Percentiles rank a stretch among this genome's conserved stretches.
Conservation (phyloP, 2,113 vertebrate species). For the Cynopterus brachyotis region DNA sequence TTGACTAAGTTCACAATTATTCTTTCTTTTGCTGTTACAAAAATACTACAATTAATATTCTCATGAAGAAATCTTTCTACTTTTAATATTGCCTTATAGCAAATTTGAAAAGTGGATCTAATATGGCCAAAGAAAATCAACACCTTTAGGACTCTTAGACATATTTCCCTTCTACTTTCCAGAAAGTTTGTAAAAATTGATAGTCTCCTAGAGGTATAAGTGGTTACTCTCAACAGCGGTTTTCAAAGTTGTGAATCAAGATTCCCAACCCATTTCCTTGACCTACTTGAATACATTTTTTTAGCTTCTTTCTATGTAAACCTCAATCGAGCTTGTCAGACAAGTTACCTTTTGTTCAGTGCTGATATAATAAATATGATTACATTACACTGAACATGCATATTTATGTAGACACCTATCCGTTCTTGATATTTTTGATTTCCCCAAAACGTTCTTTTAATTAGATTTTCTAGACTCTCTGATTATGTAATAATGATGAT, state of each 20-base stretch:
- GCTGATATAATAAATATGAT: neutral
- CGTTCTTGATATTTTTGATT: neutral
- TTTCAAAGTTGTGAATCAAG: neutral
- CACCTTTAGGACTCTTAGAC: neutral
- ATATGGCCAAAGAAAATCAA: neutral
- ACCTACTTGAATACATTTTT: neutral
- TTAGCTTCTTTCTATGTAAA: neutral
- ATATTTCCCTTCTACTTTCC: neutral
- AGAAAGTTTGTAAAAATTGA: neutral
- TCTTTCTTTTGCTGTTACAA: neutral
- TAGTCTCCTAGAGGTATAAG: neutral
- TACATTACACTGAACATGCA: neutral
- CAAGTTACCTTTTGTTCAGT: neutral
- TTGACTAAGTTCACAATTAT: neutral
- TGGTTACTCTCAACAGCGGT: neutral
- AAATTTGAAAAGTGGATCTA: neutral
- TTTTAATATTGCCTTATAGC: neutral
- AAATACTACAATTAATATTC: neutral
- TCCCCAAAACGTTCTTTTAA: neutral
- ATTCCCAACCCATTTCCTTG: neutral
- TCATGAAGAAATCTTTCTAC: neutral
- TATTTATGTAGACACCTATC: neutral
- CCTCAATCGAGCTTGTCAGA: neutral
- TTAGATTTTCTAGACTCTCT: neutral
- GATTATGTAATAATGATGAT: neutral